Evolutionary conservation across 2,797 vertebrate genomes (phyloP).

Genomic region (Protonibea diacanthus): DNA sequence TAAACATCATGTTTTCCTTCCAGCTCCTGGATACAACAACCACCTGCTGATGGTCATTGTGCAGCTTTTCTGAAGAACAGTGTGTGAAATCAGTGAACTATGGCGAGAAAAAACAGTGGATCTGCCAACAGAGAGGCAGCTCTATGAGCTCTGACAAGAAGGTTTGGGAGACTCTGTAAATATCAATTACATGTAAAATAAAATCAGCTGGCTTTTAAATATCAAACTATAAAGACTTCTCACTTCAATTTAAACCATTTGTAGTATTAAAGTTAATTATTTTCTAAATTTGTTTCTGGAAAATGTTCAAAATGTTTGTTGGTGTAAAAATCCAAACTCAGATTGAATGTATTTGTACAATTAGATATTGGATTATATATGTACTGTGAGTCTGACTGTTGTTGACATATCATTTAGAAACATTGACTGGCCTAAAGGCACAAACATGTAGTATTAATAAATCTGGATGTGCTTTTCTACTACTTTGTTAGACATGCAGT

Average conservation of each 20-base stretch:
- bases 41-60: background rate
- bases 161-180: background rate
- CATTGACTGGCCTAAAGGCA: background rate
- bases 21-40: conserved; percentile 1
- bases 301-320: too few species aligned
- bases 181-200: background rate
- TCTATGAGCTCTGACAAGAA: background rate
- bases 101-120: rapidly evolving
- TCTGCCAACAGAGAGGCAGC: conserved; percentile 56
- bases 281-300: too few species aligned
- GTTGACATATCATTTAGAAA: background rate
- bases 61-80: rapidly evolving
- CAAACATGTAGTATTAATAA: background rate
- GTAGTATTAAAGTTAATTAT: too few species aligned
- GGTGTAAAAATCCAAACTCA: too few species aligned
- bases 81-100: background rate
- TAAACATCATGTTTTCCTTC: background rate
- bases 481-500: background rate
- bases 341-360: too few species aligned
- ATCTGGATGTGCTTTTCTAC: background rate
- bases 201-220: background rate
- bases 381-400: too few species aligned
- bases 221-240: background rate
- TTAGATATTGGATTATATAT: too few species aligned
- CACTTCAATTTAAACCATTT: too few species aligned